A percentile compares a stretch with the other conserved stretches of the same genome.
phyloP scores from a whole-genome alignment of 2,888 invertebrate genomes.

The Dryocosmus kuriphilus region DNA sequence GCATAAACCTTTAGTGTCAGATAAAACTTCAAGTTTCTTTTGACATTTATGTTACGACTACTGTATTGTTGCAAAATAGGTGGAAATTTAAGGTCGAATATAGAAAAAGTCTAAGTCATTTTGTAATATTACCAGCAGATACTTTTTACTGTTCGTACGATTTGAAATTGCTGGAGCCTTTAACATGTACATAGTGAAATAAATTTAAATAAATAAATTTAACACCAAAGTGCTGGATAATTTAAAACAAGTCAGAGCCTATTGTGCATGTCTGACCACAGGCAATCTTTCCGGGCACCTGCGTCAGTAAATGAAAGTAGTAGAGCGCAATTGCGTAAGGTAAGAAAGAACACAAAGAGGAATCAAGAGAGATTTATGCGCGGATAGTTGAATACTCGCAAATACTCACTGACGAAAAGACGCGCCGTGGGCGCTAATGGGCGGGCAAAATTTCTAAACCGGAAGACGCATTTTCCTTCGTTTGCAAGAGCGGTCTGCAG shows the following conservation, averaged over 20 bases:
- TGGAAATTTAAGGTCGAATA: no score
- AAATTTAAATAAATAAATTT: background rate
- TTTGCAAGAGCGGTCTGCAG: constrained; percentile 56
- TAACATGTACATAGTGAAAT: background rate
- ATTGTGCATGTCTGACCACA: constrained; percentile 8
- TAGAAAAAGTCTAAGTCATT: no score
- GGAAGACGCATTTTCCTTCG: constrained; percentile 66
- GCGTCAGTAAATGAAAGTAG: constrained; percentile 22
- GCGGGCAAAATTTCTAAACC: constrained; percentile 64
- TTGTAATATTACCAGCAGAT: no score
- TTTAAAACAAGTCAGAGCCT: background rate
- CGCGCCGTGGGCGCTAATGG: constrained; percentile 64
- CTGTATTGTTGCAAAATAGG: no score
- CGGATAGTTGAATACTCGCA: constrained; percentile 12
- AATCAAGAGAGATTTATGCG: constrained; percentile 29
- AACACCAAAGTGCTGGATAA: background rate
- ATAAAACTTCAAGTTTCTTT: no score
- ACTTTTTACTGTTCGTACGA: background rate
- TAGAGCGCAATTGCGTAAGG: background rate
- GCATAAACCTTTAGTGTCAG: background rate
- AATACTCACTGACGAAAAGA: constrained; percentile 33
- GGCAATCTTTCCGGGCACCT: constrained; percentile 4
- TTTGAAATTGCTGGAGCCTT: background rate
- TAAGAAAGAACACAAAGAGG: constrained; percentile 18
- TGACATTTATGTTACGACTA: no score